phyloP scores from a whole-genome alignment of 2,888 invertebrate genomes.

The Nymphalis polychloros region DNA sequence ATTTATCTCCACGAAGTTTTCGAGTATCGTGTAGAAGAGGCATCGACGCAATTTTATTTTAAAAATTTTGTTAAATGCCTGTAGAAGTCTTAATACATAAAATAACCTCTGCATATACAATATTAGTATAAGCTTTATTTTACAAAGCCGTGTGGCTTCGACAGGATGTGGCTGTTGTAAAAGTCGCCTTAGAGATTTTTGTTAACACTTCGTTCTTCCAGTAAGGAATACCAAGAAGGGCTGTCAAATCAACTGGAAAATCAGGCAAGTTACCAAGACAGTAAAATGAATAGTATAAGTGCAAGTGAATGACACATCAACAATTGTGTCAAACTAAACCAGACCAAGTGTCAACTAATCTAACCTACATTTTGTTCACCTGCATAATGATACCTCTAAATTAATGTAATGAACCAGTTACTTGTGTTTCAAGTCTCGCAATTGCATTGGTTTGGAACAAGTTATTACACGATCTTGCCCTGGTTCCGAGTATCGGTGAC shows the following conservation, averaged over 20 bases:
- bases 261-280: neutral
- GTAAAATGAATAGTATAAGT: neutral
- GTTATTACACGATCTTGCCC: slow-evolving; percentile 32
- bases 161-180: no score
- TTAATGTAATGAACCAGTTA: slow-evolving; percentile 30
- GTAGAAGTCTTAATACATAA: no score
- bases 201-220: no score
- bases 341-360: slow-evolving; percentile 6
- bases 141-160: no score
- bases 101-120: no score
- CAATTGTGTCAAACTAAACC: neutral
- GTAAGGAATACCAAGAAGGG: no score
- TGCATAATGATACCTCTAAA: slow-evolving; percentile 25
- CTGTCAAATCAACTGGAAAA: no score
- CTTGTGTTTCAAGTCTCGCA: slow-evolving; percentile 16
- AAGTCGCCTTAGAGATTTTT: no score
- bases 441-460: slow-evolving; percentile 26
- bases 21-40: no score
- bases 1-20: neutral
- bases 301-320: neutral
- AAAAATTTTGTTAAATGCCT: no score
- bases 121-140: no score
- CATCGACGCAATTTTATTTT: no score
- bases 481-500: slow-evolving; percentile 30
- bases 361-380: slow-evolving; percentile 24